Percentiles rank a stretch among this genome's conserved stretches.
These are phyloP conservation scores for Thoracochromis brauschi DNA, from an alignment of 2,113 vertebrate genomes.

Conservation along the genomic window DNA sequence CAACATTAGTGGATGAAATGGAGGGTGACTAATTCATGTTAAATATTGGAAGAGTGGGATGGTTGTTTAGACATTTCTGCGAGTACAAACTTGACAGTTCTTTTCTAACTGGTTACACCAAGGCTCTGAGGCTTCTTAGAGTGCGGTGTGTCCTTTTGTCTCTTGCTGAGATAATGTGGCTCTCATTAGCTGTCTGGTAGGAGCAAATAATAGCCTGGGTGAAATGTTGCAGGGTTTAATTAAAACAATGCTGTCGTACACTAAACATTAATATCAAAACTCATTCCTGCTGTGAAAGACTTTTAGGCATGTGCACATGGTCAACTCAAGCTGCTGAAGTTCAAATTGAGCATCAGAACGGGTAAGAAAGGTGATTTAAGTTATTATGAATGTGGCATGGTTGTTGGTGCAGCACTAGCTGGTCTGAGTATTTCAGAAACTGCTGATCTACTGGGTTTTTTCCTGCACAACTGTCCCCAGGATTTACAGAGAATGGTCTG, in stretches of 20 bases:
- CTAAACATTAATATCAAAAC: constrained; percentile 49
- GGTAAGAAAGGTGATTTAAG: neutral
- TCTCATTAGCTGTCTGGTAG: constrained; percentile 55
- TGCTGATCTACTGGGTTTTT: neutral
- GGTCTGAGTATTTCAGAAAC: neutral
- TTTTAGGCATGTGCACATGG: neutral
- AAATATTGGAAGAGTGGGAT: constrained; percentile 21
- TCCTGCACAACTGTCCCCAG: neutral
- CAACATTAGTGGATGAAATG: neutral
- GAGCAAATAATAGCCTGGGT: constrained; percentile 51
- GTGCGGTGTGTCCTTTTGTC: constrained; percentile 46
- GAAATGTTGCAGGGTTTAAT: constrained; percentile 57
- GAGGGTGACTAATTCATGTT: neutral
- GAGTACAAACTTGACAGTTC: neutral
- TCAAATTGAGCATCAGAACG: neutral
- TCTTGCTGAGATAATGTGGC: constrained; percentile 49
- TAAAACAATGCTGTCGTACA: constrained; percentile 38
- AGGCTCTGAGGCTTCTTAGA: constrained; percentile 22
- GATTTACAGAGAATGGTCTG: neutral
- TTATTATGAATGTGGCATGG: neutral
- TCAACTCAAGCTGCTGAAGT: neutral
- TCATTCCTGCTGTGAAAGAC: constrained; percentile 19
- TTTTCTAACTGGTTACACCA: constrained; percentile 14
- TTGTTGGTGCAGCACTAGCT: neutral
- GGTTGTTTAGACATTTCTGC: constrained; percentile 7